A percentile compares a stretch with the other conserved stretches of the same genome.
phyloP scores from a whole-genome alignment of 2,113 vertebrate species.

The Zingel zingel region DNA sequence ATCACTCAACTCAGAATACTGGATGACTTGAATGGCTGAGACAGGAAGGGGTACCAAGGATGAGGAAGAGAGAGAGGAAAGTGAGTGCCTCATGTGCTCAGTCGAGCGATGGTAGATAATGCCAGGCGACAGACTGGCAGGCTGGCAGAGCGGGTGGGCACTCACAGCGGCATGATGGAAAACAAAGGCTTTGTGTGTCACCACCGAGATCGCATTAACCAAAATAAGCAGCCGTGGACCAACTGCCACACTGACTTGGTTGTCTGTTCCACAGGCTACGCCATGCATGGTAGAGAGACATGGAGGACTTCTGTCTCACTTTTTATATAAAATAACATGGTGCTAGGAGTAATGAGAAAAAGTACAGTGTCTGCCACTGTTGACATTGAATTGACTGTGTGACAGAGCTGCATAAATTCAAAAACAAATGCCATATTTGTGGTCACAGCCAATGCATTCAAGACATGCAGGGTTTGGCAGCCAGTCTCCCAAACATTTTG shows the following conservation, averaged over 20 bases:
- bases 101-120: slow-evolving; percentile 71
- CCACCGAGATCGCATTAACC: slow-evolving; percentile 71
- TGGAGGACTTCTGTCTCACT: slow-evolving; percentile 32
- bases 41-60: slow-evolving; percentile 55
- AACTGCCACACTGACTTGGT: slow-evolving; percentile 57
- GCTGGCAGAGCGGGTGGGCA: slow-evolving; percentile 76
- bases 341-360: slow-evolving; percentile 34
- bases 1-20: slow-evolving; percentile 52
- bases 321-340: slow-evolving; percentile 51
- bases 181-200: slow-evolving; percentile 79
- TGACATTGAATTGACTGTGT: slow-evolving; percentile 48
- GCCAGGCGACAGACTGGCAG: slow-evolving; percentile 79
- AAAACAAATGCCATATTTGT: slow-evolving; percentile 30
- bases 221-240: slow-evolving; percentile 71
- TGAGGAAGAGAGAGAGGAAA: slow-evolving; percentile 30
- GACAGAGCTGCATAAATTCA: slow-evolving; percentile 45
- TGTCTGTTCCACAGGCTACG: slow-evolving; percentile 63
- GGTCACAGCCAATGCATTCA: slow-evolving; percentile 6
- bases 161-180: slow-evolving; percentile 70
- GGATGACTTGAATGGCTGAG: slow-evolving; percentile 62
- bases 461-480: slow-evolving; percentile 8
- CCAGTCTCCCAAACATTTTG: neutral
- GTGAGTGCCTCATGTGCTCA: slow-evolving; percentile 56
- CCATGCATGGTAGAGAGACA: slow-evolving; percentile 38
- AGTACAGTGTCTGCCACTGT: slow-evolving; percentile 19